Conservation (phyloP, 2,797 vertebrate species). For the Cuculus canorus region DNA sequence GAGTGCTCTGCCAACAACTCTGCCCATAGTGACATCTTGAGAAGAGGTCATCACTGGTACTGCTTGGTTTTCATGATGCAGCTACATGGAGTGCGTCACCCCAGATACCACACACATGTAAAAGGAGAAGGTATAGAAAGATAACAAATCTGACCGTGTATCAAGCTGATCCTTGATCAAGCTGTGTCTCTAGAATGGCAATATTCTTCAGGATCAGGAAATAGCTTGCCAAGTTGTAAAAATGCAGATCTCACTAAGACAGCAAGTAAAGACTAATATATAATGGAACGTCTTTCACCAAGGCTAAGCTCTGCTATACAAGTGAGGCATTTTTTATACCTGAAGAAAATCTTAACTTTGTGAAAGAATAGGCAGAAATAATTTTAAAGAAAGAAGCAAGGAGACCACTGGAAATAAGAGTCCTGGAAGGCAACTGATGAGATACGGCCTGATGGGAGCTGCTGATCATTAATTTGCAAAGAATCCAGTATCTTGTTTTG, state of each 20-base stretch:
- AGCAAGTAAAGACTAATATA: not conserved
- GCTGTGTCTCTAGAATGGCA: not conserved
- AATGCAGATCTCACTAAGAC: not conserved
- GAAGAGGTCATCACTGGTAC: not conserved
- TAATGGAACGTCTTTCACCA: not conserved
- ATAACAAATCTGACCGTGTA: not conserved
- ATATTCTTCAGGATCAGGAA: not conserved
- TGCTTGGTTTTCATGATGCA: not conserved
- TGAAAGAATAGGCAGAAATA: not conserved
- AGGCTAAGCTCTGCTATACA: not conserved
- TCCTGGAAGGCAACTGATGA: not conserved
- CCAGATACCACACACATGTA: not conserved
- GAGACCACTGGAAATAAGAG: not conserved
- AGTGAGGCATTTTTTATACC: not conserved
- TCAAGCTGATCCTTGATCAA: not conserved
- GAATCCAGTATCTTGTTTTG: not conserved
- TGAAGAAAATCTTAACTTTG: not conserved
- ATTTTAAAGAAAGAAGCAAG: not conserved
- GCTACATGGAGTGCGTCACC: not conserved
- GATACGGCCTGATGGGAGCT: not conserved
- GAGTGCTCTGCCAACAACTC: not conserved
- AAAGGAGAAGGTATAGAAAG: not conserved
- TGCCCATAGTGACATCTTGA: not conserved
- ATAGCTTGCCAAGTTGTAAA: not conserved
- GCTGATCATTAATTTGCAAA: not conserved